Evolutionary conservation across 1,140 invertebrate species (phyloP).

Genomic region (Liolophura sinensis): DNA sequence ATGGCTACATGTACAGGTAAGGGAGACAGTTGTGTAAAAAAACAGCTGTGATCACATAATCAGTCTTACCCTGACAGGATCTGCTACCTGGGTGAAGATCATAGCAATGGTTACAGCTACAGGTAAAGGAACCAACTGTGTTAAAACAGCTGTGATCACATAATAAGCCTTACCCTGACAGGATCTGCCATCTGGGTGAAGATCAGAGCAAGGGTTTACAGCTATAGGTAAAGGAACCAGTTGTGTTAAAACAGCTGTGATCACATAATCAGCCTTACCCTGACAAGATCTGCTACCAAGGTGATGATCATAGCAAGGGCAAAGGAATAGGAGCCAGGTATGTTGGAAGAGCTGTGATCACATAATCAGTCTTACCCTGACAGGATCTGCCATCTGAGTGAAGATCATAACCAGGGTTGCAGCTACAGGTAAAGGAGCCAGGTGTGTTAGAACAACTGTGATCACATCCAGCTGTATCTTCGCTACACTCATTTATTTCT

Average conservation of each 20-base stretch:
- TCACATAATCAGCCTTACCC: too few species aligned
- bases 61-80: too few species aligned
- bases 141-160: background rate
- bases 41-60: too few species aligned
- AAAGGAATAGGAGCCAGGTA: background rate
- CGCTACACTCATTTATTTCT: constrained; percentile 51
- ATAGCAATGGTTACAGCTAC: background rate
- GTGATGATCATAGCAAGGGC: background rate
- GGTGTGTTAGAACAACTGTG: background rate
- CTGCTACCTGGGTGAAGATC: background rate
- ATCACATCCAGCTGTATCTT: constrained; percentile 49
- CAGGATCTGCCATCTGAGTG: background rate
- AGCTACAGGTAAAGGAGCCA: background rate
- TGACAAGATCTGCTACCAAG: background rate
- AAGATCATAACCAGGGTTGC: background rate
- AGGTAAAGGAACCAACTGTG: background rate
- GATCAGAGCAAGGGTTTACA: background rate
- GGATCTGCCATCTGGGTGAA: background rate
- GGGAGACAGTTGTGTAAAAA: background rate
- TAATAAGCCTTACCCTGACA: background rate
- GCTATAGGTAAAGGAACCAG: background rate
- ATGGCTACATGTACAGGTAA: constrained; percentile 1
- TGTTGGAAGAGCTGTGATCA: background rate
- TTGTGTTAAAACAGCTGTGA: background rate
- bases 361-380: background rate